Conservation (phyloP, 2,113 vertebrate species). For the Aptenodytes patagonicus region DNA sequence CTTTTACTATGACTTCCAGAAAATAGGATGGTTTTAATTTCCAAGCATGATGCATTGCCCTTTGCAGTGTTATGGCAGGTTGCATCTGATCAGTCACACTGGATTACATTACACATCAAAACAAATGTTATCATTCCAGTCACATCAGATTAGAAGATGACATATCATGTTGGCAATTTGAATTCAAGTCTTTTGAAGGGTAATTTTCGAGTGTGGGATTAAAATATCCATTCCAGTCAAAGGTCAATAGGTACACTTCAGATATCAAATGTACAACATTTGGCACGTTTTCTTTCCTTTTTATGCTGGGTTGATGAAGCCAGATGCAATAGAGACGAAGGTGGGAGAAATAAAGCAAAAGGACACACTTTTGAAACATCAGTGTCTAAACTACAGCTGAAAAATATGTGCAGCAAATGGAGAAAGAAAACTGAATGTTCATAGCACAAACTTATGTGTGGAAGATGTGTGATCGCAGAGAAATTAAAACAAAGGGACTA, state of each 20-base stretch:
- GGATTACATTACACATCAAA: conserved; percentile 42
- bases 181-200: conserved; percentile 57
- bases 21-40: conserved; percentile 21
- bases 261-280: conserved; percentile 5
- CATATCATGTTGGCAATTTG: conserved; percentile 50
- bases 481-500: neutral
- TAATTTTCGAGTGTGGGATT: conserved; percentile 59
- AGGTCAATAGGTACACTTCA: conserved; percentile 52
- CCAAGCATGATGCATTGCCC: neutral
- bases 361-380: neutral
- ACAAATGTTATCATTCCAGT: conserved; percentile 54
- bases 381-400: neutral
- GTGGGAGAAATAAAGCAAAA: neutral
- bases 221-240: conserved; percentile 60
- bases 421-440: neutral
- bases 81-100: conserved; percentile 52
- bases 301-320: neutral
- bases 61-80: conserved; percentile 21
- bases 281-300: conserved; percentile 5
- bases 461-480: neutral
- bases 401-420: neutral
- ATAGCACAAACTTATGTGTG: neutral
- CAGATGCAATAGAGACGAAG: neutral
- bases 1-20: neutral
- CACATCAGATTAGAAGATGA: conserved; percentile 58